Evolutionary conservation across 2,113 vertebrate genomes (phyloP).

Genomic region (Poeciliopsis occidentalis): DNA sequence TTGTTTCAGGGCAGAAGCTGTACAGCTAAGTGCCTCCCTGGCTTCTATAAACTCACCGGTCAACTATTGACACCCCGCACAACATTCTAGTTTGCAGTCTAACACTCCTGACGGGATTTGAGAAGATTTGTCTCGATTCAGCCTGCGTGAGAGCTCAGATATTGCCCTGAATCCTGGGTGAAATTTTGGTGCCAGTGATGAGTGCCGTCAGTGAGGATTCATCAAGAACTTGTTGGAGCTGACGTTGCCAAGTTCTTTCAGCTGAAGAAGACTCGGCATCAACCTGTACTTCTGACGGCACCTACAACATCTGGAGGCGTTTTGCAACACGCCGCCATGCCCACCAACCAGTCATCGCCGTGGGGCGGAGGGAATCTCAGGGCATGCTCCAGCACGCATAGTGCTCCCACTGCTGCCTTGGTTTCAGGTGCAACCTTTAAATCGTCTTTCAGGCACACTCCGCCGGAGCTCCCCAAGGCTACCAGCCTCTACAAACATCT

Average conservation of each 20-base stretch:
- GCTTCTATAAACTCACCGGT: neutral
- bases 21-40: neutral
- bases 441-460: conserved; percentile 82
- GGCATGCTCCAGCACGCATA: conserved; percentile 44
- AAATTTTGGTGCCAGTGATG: conserved; percentile 47
- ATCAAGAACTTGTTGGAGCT: conserved; percentile 50
- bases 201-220: conserved; percentile 21
- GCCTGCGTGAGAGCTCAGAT: neutral
- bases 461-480: neutral
- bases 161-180: neutral
- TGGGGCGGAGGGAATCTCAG: conserved; percentile 43
- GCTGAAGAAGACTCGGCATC: conserved; percentile 6
- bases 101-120: neutral
- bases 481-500: conserved; percentile 27
- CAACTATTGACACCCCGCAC: neutral
- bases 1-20: neutral
- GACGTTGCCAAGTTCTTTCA: conserved; percentile 40
- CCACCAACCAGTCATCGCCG: conserved; percentile 73
- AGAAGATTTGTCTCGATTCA: neutral
- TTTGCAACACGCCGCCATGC: conserved; percentile 63
- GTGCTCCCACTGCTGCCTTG: conserved; percentile 55
- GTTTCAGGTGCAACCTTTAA: conserved; percentile 61
- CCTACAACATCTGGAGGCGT: conserved; percentile 15
- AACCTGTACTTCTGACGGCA: conserved; percentile 1
- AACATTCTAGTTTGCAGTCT: neutral